These are phyloP conservation scores for Diarsia rubi DNA, from an alignment of 2,888 invertebrate genomes.

Conservation along the genomic window DNA sequence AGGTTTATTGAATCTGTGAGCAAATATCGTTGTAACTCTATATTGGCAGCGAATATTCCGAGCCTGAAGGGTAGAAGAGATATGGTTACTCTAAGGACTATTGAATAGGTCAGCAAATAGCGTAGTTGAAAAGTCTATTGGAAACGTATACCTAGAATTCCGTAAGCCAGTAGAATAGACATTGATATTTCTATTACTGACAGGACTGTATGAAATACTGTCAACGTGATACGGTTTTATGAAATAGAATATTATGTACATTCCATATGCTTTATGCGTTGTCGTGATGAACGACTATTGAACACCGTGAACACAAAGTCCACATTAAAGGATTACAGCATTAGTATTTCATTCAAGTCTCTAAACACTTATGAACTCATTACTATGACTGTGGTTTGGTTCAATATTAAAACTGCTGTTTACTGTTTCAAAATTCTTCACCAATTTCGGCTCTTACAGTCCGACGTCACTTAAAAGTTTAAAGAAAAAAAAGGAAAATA, in stretches of 20 bases:
- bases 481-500: no score
- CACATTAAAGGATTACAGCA: not conserved
- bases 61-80: not conserved
- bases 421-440: conserved; percentile 12
- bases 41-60: not conserved
- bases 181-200: not conserved
- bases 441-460: no score
- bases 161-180: not conserved
- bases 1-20: conserved; percentile 16
- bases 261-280: not conserved
- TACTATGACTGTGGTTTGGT: not conserved
- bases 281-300: not conserved
- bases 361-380: not conserved
- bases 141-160: conserved; percentile 20
- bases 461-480: no score
- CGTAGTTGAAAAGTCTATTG: conserved; percentile 7
- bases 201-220: not conserved
- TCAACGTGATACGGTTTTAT: not conserved
- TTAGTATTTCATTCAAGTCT: not conserved
- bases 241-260: not conserved
- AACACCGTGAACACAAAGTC: not conserved
- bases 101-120: conserved; percentile 25
- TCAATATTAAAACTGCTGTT: not conserved
- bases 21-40: conserved; percentile 19
- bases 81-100: conserved; percentile 11